phyloP scores from a whole-genome alignment of 2,888 invertebrate species.

The Cerastis leucographa region DNA sequence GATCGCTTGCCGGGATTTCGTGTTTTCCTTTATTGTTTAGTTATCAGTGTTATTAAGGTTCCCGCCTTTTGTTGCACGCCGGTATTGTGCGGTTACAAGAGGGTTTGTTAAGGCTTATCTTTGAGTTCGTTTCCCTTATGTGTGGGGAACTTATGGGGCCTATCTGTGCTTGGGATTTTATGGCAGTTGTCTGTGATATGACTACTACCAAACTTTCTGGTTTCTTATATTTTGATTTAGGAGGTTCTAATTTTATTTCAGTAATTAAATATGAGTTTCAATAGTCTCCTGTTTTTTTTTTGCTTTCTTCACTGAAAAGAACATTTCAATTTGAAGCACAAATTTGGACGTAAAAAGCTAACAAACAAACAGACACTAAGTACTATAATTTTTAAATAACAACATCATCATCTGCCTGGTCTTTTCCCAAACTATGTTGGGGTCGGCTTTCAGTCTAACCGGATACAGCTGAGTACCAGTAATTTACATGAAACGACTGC shows the following conservation, averaged over 20 bases:
- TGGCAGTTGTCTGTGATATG: background rate
- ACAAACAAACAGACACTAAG: background rate
- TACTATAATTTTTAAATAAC: conserved; percentile 10
- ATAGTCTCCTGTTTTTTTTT: background rate
- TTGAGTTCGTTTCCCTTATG: conserved; percentile 12
- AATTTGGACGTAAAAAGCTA: background rate
- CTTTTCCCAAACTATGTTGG: no score
- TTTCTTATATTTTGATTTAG: background rate
- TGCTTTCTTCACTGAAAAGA: background rate
- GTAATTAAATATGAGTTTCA: background rate
- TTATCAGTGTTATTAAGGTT: conserved; percentile 59
- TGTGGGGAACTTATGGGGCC: conserved; percentile 2
- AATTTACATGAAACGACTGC: no score
- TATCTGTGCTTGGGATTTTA: conserved; percentile 9
- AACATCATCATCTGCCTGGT: no score
- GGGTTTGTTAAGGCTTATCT: conserved; percentile 49
- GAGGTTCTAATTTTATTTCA: background rate
- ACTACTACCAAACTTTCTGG: background rate
- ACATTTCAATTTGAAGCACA: background rate
- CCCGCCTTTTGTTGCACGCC: conserved; percentile 47
- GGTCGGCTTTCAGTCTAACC: no score
- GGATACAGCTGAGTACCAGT: no score
- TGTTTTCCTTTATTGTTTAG: conserved; percentile 57
- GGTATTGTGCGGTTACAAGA: conserved; percentile 38
- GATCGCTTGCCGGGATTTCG: conserved; percentile 33